Percentiles rank a stretch among this genome's conserved stretches.
Evolutionary conservation across 2,888 invertebrate genomes (phyloP).

Genomic region (Rotaria macrura): DNA sequence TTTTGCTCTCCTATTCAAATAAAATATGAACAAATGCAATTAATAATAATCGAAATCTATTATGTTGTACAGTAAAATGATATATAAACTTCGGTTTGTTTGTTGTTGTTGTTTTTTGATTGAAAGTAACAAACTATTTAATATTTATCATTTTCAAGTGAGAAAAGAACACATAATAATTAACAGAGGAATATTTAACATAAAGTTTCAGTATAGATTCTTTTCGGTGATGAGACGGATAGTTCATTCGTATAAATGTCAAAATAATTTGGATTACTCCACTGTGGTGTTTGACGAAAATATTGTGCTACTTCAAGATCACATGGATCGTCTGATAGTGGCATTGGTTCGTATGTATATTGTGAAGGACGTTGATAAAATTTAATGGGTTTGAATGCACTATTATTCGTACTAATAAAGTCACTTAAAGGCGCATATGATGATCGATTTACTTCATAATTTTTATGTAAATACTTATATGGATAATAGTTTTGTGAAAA

Average conservation of each 20-base stretch:
- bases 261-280: constrained; percentile 22
- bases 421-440: neutral
- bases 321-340: neutral
- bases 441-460: neutral
- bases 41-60: no score
- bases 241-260: neutral
- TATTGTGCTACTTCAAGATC: constrained; percentile 5
- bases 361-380: neutral
- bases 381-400: constrained; percentile 5
- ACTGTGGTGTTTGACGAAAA: neutral
- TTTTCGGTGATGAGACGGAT: neutral
- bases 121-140: neutral
- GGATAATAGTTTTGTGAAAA: neutral
- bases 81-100: no score
- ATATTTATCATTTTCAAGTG: neutral
- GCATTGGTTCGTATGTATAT: no score
- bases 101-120: neutral
- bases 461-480: neutral
- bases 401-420: neutral
- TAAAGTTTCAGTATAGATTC: neutral
- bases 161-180: neutral
- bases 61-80: no score
- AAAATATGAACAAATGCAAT: no score
- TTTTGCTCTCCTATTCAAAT: no score
- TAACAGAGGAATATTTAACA: neutral